These are phyloP conservation scores for Peromyscus polionotus DNA, from an alignment of 2,113 vertebrate genomes.

Conservation along the genomic window DNA sequence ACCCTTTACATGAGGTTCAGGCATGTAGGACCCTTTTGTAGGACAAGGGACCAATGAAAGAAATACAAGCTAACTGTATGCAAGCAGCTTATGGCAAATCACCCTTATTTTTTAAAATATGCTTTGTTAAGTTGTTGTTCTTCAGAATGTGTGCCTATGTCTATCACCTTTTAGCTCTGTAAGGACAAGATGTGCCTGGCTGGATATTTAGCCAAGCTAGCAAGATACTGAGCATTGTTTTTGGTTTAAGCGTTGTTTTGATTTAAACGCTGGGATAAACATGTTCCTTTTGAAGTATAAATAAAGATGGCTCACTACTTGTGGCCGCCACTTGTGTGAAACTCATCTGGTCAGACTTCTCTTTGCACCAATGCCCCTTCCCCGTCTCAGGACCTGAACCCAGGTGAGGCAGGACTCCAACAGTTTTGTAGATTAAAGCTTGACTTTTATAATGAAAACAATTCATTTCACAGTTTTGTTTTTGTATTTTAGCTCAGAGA, in stretches of 20 bases:
- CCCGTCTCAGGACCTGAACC: background rate
- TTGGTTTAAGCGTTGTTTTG: background rate
- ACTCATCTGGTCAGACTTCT: background rate
- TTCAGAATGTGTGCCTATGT: background rate
- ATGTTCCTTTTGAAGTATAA: background rate
- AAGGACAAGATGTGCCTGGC: no score
- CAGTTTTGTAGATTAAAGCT: background rate
- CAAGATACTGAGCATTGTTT: background rate
- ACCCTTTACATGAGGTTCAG: background rate
- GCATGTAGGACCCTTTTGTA: background rate
- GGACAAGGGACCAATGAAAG: background rate
- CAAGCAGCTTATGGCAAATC: background rate
- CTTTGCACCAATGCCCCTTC: background rate
- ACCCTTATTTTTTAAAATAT: background rate
- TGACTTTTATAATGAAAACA: conserved; percentile 1
- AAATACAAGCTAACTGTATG: background rate
- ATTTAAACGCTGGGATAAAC: background rate
- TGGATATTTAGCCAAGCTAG: background rate
- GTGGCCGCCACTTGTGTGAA: background rate
- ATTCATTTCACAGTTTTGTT: background rate
- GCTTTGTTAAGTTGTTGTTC: background rate
- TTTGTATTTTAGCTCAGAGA: background rate
- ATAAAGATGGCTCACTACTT: background rate
- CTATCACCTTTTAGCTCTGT: no score
- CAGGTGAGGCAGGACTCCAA: background rate